phyloP scores from a whole-genome alignment of 2,113 vertebrate species.

The Herpailurus yagouaroundi region DNA sequence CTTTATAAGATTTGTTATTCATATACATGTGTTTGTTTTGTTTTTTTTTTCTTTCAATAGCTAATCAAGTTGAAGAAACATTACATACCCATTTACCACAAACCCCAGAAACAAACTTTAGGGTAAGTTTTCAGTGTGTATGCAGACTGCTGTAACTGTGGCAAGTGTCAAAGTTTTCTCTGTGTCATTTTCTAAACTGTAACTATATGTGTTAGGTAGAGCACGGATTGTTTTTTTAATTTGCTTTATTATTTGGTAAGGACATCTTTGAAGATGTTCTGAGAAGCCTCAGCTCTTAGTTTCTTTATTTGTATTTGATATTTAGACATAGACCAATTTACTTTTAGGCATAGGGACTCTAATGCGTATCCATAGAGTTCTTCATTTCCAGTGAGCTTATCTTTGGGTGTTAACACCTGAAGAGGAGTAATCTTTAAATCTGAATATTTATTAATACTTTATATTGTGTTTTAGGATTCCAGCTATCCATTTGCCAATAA shows the following conservation, averaged over 20 bases:
- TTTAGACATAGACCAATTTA: conserved; percentile 45
- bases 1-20: conserved; percentile 85
- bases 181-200: conserved; percentile 77
- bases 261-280: conserved; percentile 61
- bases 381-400: conserved; percentile 74
- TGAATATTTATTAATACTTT: conserved; percentile 84
- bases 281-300: conserved; percentile 51
- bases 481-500: conserved; percentile 87
- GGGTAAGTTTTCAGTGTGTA: conserved; percentile 88
- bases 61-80: conserved; percentile 92
- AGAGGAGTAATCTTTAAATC: conserved; percentile 69
- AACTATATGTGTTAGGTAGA: conserved; percentile 67
- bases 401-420: conserved; percentile 76
- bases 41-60: conserved; percentile 87
- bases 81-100: conserved; percentile 91
- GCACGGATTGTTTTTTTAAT: conserved; percentile 15
- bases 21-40: conserved; percentile 85
- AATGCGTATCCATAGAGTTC: conserved; percentile 53
- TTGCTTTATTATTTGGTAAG: conserved; percentile 70
- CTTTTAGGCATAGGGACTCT: conserved; percentile 63
- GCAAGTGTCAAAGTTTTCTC: conserved; percentile 80
- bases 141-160: conserved; percentile 79
- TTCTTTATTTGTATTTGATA: conserved; percentile 68
- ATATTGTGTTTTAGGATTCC: conserved; percentile 89
- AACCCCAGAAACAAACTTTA: conserved; percentile 92